A percentile compares a stretch with the other conserved stretches of the same genome.
These are phyloP conservation scores for Cavia porcellus DNA, from an alignment of 2,113 vertebrate genomes.

Conservation along the genomic window DNA sequence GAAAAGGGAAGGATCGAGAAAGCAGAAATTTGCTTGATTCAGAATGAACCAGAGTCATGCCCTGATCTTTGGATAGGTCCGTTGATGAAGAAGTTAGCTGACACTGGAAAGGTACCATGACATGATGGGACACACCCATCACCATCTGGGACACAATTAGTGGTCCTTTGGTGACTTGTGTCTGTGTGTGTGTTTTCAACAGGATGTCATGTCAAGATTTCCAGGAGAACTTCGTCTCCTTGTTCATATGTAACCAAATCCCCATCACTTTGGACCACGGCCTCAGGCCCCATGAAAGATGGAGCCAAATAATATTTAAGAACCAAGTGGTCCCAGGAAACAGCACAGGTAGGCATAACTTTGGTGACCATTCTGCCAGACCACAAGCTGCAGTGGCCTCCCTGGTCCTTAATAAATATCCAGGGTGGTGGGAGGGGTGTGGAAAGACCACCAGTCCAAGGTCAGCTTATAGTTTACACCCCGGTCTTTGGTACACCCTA, in stretches of 20 bases:
- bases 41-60: background rate
- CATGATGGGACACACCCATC: background rate
- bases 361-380: background rate
- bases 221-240: slow-evolving; percentile 82
- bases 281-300: slow-evolving; percentile 29
- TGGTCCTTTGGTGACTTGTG: background rate
- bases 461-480: background rate
- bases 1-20: background rate
- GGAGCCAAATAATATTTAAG: slow-evolving; percentile 75
- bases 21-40: background rate
- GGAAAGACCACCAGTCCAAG: background rate
- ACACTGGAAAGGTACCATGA: background rate
- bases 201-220: slow-evolving; percentile 89
- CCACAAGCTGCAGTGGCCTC: background rate
- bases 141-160: background rate
- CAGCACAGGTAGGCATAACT: background rate
- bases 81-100: background rate
- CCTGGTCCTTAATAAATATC: background rate
- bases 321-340: slow-evolving; percentile 58
- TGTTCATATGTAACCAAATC: slow-evolving; percentile 85
- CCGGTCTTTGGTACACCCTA: background rate
- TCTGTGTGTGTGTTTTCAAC: slow-evolving; percentile 7
- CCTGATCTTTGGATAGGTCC: background rate
- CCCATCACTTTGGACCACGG: slow-evolving; percentile 82
- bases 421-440: background rate